Percentiles rank a stretch among this genome's conserved stretches.
phyloP scores from a whole-genome alignment of 2,797 vertebrate species.

The Scomberomorus guttatus region DNA sequence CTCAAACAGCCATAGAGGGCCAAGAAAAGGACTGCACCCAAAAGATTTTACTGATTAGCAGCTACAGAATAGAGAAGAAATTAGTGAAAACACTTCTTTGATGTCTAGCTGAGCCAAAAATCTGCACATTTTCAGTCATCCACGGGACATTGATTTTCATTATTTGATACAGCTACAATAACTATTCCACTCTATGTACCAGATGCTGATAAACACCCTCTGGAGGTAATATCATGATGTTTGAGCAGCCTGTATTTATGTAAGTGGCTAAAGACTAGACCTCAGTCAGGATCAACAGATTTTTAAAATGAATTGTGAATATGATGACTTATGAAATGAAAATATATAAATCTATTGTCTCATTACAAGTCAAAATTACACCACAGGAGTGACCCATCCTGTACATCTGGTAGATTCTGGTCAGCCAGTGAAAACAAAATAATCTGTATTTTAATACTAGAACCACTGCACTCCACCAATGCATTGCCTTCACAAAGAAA shows the following conservation, averaged over 20 bases:
- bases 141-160: not conserved
- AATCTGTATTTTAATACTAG: too few relatives aligned
- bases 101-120: conserved; percentile 11
- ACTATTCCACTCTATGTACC: not conserved
- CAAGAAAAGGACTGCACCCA: conserved; percentile 14
- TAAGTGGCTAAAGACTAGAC: not conserved
- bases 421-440: too few relatives aligned
- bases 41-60: conserved; percentile 43
- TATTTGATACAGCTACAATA: not conserved
- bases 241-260: not conserved
- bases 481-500: too few relatives aligned
- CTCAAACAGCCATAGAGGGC: not conserved
- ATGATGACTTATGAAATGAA: too few relatives aligned
- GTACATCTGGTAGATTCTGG: too few relatives aligned
- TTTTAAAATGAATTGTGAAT: not conserved
- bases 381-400: too few relatives aligned
- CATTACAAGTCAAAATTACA: too few relatives aligned
- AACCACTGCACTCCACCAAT: too few relatives aligned
- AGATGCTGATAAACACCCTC: not conserved
- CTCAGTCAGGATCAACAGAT: not conserved
- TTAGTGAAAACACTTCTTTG: conserved; percentile 27
- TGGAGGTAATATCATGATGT: not conserved
- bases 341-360: too few relatives aligned
- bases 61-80: conserved; percentile 22
- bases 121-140: not conserved